Evolutionary conservation across 2,888 invertebrate species (phyloP), one percentile per base, ranked within the genome.

Genomic region (Athalia cordata): DNA sequence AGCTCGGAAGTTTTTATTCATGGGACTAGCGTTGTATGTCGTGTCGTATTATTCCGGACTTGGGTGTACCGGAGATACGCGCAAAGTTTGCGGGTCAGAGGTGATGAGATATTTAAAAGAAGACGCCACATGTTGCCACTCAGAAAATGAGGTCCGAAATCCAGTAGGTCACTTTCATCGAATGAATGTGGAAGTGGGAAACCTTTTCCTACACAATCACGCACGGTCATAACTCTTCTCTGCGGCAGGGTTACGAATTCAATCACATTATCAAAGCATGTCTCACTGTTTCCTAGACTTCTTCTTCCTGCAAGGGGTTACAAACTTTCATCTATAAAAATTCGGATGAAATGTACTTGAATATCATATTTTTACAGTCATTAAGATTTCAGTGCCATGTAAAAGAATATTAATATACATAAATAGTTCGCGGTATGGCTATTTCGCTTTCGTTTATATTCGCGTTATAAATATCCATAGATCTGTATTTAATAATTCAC

Each of bases 201-300:
- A 67, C 13, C 50, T 8, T 13, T 15, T 55, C 52, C 11, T 15
- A 29, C 64, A 47, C 15, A 49, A n/a, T 49, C n/a, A n/a, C n/a
- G n/a, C 29, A 43, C 11, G 47, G n/a, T 11, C 3, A 43, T 55
- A 29, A 29, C 55, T 68, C 29, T 29, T 29, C 29, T 29, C 29
- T 29, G 29, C 43, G 52, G 68, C 29, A 29, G 68, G 29, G 52
- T 29, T 29, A 0, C 9, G 52, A 55, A 52, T 68, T 7, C 68
- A 55, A 55, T 68, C 68, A 11, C 13, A 68, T 68, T 43, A 68
- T 55, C 55, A 52, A 55, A 55, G 50, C 55, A 55, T 55, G 29
- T 6, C 29, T 2, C 29, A 68, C n/a, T 29, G 55, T 68, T 55
- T 55, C n/a, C 55, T 7, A 55, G n/a, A 66, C 15, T 55, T 55